These are phyloP conservation scores for Aelia acuminata DNA, from an alignment of 2,888 invertebrate species.

Conservation along the genomic window DNA sequence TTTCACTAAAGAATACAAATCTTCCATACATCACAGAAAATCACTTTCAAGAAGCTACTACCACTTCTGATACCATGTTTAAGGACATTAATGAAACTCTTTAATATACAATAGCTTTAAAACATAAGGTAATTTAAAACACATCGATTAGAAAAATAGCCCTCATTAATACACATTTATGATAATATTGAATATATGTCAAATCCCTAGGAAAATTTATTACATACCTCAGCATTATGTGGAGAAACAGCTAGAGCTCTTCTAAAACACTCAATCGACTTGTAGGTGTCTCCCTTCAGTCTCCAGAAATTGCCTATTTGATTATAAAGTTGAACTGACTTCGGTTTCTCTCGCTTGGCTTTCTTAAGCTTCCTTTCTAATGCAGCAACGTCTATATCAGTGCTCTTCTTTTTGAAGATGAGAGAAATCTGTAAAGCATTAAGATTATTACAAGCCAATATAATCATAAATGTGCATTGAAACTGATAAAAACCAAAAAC, in stretches of 20 bases:
- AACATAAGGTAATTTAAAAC: too few species aligned
- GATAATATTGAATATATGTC: too few species aligned
- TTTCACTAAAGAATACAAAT: too few species aligned
- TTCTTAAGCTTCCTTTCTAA: constrained; percentile 82
- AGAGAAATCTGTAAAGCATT: constrained; percentile 70
- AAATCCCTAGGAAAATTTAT: too few species aligned
- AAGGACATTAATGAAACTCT: too few species aligned
- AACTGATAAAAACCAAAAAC: not conserved
- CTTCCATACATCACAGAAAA: too few species aligned
- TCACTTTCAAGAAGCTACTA: too few species aligned
- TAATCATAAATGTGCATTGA: not conserved
- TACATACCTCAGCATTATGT: constrained; percentile 82
- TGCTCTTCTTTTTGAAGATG: constrained; percentile 80
- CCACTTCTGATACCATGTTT: too few species aligned
- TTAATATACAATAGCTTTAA: too few species aligned
- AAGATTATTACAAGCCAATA: not conserved
- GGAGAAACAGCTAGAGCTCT: constrained; percentile 88
- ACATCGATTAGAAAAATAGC: too few species aligned
- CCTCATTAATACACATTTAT: too few species aligned
- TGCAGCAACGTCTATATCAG: constrained; percentile 81
- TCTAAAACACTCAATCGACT: constrained; percentile 91
- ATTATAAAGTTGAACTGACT: constrained; percentile 87
- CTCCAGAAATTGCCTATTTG: constrained; percentile 94
- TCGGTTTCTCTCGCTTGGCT: constrained; percentile 85
- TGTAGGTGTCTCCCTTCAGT: constrained; percentile 88